A percentile compares a stretch with the other conserved stretches of the same genome.
Evolutionary conservation across 2,797 vertebrate species (phyloP).

Genomic region (Platalea minor): DNA sequence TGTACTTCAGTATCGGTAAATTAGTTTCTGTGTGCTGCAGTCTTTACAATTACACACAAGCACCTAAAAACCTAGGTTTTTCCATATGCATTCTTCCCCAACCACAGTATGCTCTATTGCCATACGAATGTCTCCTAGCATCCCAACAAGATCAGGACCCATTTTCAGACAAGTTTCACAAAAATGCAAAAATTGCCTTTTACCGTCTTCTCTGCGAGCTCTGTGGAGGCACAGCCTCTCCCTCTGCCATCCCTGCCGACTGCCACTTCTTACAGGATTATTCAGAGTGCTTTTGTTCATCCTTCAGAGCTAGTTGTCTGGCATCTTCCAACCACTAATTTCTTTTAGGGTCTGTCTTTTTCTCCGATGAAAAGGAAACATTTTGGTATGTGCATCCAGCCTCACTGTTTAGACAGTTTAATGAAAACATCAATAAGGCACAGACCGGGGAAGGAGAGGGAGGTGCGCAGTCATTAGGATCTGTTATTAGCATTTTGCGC

Average conservation of each 20-base stretch:
- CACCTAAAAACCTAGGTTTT: rapidly evolving
- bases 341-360: not conserved
- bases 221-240: not conserved
- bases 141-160: not conserved
- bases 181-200: not conserved
- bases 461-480: conserved; percentile 13
- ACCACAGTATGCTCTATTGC: not conserved
- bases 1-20: not conserved
- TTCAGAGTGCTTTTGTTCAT: not conserved
- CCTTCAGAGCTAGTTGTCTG: not conserved
- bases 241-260: not conserved
- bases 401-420: conserved; percentile 6
- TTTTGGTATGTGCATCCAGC: not conserved
- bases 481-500: conserved; percentile 41
- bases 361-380: not conserved
- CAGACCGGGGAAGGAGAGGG: not conserved
- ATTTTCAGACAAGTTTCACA: not conserved
- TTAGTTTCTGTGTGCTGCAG: not conserved
- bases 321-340: not conserved
- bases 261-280: not conserved
- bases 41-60: not conserved
- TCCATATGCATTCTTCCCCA: not conserved
- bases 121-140: not conserved
- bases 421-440: conserved; percentile 44
- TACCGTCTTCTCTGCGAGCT: not conserved